A percentile compares a stretch with the other conserved stretches of the same genome.
Conservation (phyloP, 2,113 vertebrate genomes). For the Paramormyrops kingsleyae region DNA sequence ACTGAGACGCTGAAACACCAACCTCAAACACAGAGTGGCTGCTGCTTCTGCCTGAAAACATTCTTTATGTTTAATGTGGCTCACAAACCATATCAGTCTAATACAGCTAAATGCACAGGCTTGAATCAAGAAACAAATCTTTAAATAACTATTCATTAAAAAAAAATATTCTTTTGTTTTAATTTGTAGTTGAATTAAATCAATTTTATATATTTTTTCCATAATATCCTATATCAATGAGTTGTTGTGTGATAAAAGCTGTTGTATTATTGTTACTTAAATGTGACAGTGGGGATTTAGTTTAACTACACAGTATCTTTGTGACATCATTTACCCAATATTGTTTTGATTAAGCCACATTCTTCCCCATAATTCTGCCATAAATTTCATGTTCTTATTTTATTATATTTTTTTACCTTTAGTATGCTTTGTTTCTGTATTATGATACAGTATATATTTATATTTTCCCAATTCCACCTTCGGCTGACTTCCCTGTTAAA, state of each 20-base stretch:
- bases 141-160: background rate
- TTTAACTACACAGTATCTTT: background rate
- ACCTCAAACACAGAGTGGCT: background rate
- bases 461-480: slow-evolving; percentile 15
- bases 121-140: background rate
- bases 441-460: background rate
- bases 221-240: background rate
- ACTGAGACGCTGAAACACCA: background rate
- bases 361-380: background rate
- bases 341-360: background rate
- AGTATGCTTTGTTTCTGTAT: slow-evolving; percentile 16
- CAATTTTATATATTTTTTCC: background rate
- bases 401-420: slow-evolving; percentile 14
- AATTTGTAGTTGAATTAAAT: background rate
- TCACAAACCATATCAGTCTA: background rate
- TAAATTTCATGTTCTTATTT: slow-evolving; percentile 3
- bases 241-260: background rate
- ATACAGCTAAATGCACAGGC: background rate
- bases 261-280: background rate
- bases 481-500: slow-evolving; percentile 35
- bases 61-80: background rate
- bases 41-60: background rate
- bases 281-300: slow-evolving; percentile 2
- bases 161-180: background rate
- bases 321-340: background rate